Evolutionary conservation across 2,113 vertebrate species (phyloP).

Genomic region (Catharus bicknelli): DNA sequence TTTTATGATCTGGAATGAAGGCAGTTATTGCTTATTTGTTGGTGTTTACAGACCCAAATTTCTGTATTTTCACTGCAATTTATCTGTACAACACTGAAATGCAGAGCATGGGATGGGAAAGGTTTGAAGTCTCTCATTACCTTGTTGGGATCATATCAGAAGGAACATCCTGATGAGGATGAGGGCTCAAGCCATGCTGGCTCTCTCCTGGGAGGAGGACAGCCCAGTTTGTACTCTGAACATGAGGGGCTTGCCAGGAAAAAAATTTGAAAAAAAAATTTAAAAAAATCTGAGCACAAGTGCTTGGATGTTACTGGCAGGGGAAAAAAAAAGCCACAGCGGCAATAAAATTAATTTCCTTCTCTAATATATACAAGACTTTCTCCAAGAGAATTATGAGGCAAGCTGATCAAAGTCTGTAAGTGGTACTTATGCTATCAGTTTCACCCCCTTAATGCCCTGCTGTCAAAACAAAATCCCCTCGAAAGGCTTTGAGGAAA

Average conservation of each 20-base stretch:
- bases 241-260: not conserved
- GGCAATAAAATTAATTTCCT: conserved; percentile 86
- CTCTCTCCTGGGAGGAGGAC: not conserved
- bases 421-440: conserved; percentile 84
- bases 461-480: conserved; percentile 86
- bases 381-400: conserved; percentile 81
- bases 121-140: not conserved
- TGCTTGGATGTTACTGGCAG: conserved; percentile 56
- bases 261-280: not conserved
- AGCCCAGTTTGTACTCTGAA: not conserved
- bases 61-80: not conserved
- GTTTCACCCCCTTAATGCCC: conserved; percentile 86
- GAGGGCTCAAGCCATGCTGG: not conserved
- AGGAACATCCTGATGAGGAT: not conserved
- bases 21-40: not conserved
- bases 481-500: conserved; percentile 83
- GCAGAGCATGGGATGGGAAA: not conserved
- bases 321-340: conserved; percentile 36
- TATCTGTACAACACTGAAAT: not conserved
- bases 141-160: not conserved
- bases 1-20: not conserved
- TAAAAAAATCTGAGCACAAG: not conserved
- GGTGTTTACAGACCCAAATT: not conserved
- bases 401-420: conserved; percentile 83
- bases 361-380: conserved; percentile 85